Base-by-base conservation (phyloP, 2,888 invertebrate genomes). In the Galerucella pusilla region DNA sequence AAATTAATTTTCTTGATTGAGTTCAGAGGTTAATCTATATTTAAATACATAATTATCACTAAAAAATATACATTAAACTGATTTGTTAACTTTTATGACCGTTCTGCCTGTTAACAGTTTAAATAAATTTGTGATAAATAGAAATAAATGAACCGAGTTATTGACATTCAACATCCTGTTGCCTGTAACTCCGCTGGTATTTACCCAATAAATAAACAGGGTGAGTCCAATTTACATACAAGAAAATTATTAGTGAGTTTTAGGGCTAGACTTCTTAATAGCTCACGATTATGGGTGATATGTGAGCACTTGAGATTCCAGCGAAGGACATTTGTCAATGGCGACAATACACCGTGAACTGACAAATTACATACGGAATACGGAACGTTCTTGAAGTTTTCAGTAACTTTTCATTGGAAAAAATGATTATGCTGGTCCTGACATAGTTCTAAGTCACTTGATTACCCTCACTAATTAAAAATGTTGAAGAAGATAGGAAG, bases 181-280 rank as follows among this genome's bases (percentile, higher is more conserved):
- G 70, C 67, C 45, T 66, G 70, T 66, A 72, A 59, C 65, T 71
- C 35, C 7, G 35, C 42, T 67, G 66, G 68, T 63, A 73, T 77
- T 72, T 75, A 73, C 77, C 77, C 77, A 77, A 68, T 69, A 71
- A 67, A 75, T 74, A 68, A 66, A 77, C 69, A 72, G 77, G 77
- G 77, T 77, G 74, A 77, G 77, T 68, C 78, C 75, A 45, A 78
- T 78, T 78, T 76, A 74, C 78, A 76, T 78, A 75, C 70, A 63
- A 70, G 75, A 76, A 78, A 76, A 76, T 76, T 76, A 73, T 71
- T 76, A 57, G 75, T 69, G 64, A 76, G 71, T 76, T 76, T 73
- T 76, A 73, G 75, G 78, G 76, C 74, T 71, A 68, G 78, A 71
- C 76, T 70, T 52, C 45, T 70, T 75, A 73, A 78, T 76, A 69